Conservation (phyloP, 2,888 invertebrate genomes). For the Neocrepidodera transversa region DNA sequence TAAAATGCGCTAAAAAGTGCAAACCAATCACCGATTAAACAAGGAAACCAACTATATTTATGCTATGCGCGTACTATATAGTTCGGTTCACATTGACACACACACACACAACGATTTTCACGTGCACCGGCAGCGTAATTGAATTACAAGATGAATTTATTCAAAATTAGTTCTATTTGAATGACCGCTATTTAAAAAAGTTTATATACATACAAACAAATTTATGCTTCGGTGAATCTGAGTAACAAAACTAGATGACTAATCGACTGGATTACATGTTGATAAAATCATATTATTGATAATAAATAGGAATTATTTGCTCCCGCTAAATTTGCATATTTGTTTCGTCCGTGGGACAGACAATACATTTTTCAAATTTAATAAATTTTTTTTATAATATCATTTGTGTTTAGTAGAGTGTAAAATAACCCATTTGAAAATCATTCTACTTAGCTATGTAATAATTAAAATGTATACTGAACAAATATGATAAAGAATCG, state of each 20-base stretch:
- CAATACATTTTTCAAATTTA: too few species aligned
- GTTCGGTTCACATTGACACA: constrained; percentile 8
- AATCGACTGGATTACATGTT: constrained; percentile 37
- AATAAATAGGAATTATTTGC: constrained; percentile 21
- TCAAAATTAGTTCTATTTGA: constrained; percentile 37
- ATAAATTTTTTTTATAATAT: not conserved
- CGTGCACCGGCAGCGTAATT: constrained; percentile 21
- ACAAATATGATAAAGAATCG: too few species aligned
- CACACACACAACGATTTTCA: constrained; percentile 24
- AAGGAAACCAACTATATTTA: constrained; percentile 1
- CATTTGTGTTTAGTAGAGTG: too few species aligned
- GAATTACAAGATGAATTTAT: constrained; percentile 33
- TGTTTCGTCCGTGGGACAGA: constrained; percentile 10
- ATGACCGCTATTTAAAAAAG: constrained; percentile 19
- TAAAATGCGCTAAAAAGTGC: too few species aligned
- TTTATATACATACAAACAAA: constrained; percentile 33
- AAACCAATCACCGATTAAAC: constrained; percentile 7
- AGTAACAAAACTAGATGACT: constrained; percentile 28
- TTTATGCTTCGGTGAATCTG: constrained; percentile 30
- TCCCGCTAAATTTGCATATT: constrained; percentile 7
- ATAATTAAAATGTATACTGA: too few species aligned
- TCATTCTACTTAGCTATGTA: too few species aligned
- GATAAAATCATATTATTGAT: constrained; percentile 24
- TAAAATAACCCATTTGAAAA: too few species aligned
- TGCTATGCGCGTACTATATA: constrained; percentile 2